Evolutionary conservation across 2,888 invertebrate genomes (phyloP).

Genomic region (Xanthorhoe spadicearia): DNA sequence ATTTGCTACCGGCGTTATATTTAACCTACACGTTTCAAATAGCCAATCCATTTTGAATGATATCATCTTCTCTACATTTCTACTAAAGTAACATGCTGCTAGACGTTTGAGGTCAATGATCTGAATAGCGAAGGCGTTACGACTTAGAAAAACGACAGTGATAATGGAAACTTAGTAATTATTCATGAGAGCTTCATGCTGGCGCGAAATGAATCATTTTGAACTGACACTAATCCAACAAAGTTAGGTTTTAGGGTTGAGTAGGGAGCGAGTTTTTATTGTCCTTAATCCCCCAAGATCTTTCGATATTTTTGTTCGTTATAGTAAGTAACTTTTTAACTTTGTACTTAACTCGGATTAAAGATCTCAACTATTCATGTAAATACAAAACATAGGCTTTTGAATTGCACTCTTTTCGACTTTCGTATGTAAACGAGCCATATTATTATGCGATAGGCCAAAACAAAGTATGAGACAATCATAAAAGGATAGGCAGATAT

Average conservation of each 20-base stretch:
- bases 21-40: constrained; percentile 20
- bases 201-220: constrained; percentile 10
- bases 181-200: constrained; percentile 20
- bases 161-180: constrained; percentile 14
- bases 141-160: constrained; percentile 3
- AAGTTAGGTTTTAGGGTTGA: constrained; percentile 12
- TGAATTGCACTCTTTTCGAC: background rate
- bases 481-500: constrained; percentile 21
- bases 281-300: background rate
- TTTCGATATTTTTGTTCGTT: background rate
- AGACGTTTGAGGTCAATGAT: constrained; percentile 7
- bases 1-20: constrained; percentile 19
- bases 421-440: background rate
- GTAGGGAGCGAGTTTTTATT: constrained; percentile 1
- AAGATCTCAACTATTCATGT: background rate
- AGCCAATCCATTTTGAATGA: constrained; percentile 21
- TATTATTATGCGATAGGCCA: too few relatives aligned
- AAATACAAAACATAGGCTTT: background rate
- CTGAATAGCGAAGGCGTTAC: constrained; percentile 18
- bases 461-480: constrained; percentile 5
- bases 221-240: constrained; percentile 17
- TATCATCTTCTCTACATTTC: constrained; percentile 22
- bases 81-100: constrained; percentile 18
- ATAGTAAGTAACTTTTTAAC: background rate
- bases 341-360: background rate